Conservation (phyloP, 1,140 invertebrate genomes). For the Nylanderia fulva region DNA sequence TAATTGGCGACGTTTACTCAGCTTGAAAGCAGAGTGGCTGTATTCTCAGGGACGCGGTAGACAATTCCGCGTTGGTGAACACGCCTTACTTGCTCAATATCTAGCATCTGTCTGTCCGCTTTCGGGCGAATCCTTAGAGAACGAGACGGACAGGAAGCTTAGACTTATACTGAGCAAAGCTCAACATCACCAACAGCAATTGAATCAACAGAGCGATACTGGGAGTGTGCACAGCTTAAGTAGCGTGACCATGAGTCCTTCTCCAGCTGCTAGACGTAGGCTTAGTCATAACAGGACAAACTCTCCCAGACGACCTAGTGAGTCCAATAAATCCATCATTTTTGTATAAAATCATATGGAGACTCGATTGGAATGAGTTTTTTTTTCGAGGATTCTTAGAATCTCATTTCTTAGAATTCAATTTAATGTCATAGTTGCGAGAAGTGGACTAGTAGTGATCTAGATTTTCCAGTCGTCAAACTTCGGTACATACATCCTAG, state of each 20-base stretch:
- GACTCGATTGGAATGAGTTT: conserved; percentile 20
- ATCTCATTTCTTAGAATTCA: conserved; percentile 8
- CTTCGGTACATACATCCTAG: conserved; percentile 62
- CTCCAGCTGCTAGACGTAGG: conserved; percentile 82
- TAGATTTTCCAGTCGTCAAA: conserved; percentile 69
- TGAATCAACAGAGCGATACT: conserved; percentile 89
- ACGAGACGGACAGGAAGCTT: conserved; percentile 94
- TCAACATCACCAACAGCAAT: conserved; percentile 94
- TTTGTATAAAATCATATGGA: conserved; percentile 40
- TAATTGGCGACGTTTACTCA: conserved; percentile 82
- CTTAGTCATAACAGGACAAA: conserved; percentile 83
- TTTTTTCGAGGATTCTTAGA: conserved; percentile 1
- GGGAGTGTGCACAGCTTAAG: conserved; percentile 84
- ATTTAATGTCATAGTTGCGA: conserved; percentile 51
- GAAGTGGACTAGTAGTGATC: conserved; percentile 69
- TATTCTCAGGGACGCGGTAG: conserved; percentile 96
- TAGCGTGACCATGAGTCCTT: conserved; percentile 83
- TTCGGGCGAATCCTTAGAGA: conserved; percentile 91
- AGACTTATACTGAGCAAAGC: conserved; percentile 94
- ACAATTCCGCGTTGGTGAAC: conserved; percentile 94
- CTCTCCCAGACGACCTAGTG: conserved; percentile 88
- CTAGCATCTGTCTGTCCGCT: conserved; percentile 92
- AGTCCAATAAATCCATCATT: conserved; percentile 75
- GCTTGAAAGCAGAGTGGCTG: conserved; percentile 97
- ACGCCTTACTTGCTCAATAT: conserved; percentile 93